These are phyloP conservation scores for Solenopsis invicta DNA, from an alignment of 1,140 invertebrate genomes.

Conservation along the genomic window DNA sequence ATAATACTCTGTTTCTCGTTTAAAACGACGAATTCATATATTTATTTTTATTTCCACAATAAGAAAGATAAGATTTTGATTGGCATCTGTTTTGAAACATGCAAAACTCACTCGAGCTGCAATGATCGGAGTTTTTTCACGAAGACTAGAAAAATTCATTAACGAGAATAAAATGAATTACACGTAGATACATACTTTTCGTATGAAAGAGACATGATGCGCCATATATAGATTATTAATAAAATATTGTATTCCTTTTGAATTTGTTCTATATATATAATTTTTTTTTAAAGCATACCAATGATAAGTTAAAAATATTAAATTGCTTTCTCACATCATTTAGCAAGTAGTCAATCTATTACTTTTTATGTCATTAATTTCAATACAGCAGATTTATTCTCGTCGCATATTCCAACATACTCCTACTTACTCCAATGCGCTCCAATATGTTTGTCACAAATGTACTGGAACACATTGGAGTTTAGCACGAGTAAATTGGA, in stretches of 20 bases:
- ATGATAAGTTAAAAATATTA: not conserved
- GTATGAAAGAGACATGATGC: no score
- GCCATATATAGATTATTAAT: not conserved
- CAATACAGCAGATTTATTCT: no score
- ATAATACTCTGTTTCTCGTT: not conserved
- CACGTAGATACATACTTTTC: not conserved
- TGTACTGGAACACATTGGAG: no score
- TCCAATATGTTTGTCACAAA: no score
- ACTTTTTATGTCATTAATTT: no score
- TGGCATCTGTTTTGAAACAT: slow-evolving; percentile 7
- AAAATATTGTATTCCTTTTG: not conserved
- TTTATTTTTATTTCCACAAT: not conserved
- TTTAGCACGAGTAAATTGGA: not conserved
- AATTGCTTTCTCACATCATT: no score
- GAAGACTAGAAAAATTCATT: not conserved
- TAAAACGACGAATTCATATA: not conserved
- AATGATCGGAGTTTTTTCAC: not conserved
- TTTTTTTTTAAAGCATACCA: not conserved
- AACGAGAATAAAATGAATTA: slow-evolving; percentile 12
- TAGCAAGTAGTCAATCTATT: no score
- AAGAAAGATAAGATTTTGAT: slow-evolving; percentile 49
- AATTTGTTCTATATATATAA: not conserved
- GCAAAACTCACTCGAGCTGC: not conserved
- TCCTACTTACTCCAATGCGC: no score
- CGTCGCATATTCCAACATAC: no score